These are phyloP conservation scores for Lobophora halterata DNA, from an alignment of 2,888 invertebrate genomes.

Conservation along the genomic window DNA sequence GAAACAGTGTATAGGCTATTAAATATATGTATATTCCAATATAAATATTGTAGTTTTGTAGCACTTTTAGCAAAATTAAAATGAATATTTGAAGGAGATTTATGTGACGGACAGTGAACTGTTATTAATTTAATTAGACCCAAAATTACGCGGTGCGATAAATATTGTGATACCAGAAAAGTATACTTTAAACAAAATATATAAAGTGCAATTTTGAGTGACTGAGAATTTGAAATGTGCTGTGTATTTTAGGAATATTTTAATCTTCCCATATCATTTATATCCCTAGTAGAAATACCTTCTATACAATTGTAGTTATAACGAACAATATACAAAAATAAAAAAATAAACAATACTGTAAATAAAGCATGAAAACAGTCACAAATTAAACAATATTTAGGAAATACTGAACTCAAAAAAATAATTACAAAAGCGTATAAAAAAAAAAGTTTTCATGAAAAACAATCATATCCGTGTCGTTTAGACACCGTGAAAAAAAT, in stretches of 20 bases:
- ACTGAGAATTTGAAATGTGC: constrained; percentile 4
- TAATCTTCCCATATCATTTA: constrained; percentile 4
- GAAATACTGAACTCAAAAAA: too few relatives aligned
- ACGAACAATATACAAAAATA: too few relatives aligned
- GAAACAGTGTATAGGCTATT: too few relatives aligned
- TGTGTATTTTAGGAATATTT: constrained; percentile 7
- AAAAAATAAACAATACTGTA: too few relatives aligned
- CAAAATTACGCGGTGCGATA: constrained; percentile 37
- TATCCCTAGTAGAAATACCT: neutral
- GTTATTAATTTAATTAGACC: constrained; percentile 30
- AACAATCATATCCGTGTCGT: too few relatives aligned
- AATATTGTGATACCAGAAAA: constrained; percentile 31
- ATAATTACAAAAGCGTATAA: too few relatives aligned
- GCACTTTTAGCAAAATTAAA: constrained; percentile 10
- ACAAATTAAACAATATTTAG: too few relatives aligned
- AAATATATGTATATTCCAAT: constrained; percentile 1
- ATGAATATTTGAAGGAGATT: constrained; percentile 7
- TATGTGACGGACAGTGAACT: constrained; percentile 16
- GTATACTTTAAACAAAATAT: constrained; percentile 8
- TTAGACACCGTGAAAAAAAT: too few relatives aligned
- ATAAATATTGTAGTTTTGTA: constrained; percentile 17
- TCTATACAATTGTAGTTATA: too few relatives aligned
- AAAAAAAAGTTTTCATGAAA: too few relatives aligned
- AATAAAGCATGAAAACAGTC: too few relatives aligned
- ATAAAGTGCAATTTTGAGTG: constrained; percentile 23